Conservation (phyloP, 2,888 invertebrate genomes). For the Drosophila meridiana region DNA sequence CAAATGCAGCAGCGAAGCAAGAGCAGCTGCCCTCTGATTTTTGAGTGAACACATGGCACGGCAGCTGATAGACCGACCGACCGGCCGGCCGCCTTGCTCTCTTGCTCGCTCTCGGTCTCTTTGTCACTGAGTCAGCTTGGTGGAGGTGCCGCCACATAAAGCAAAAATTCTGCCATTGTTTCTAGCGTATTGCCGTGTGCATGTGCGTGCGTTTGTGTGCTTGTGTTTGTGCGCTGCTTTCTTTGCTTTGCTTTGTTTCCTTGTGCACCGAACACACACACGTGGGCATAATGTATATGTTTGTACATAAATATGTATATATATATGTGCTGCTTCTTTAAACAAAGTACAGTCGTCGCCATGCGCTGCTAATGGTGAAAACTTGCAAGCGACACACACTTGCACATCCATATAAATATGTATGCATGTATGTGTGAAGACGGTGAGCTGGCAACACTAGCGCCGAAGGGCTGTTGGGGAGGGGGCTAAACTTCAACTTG, state of each 20-base stretch:
- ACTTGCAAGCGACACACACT: slow-evolving; percentile 58
- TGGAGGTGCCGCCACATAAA: slow-evolving; percentile 52
- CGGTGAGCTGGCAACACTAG: slow-evolving; percentile 33
- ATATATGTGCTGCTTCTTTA: slow-evolving; percentile 43
- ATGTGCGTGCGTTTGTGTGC: neutral
- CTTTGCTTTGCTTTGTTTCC: slow-evolving; percentile 62
- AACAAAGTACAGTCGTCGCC: slow-evolving; percentile 73
- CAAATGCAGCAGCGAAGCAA: slow-evolving; percentile 34
- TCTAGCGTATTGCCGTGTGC: slow-evolving; percentile 31
- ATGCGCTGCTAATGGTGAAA: slow-evolving; percentile 71
- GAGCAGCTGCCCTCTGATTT: slow-evolving; percentile 39
- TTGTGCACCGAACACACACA: slow-evolving; percentile 54
- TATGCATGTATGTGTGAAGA: slow-evolving; percentile 12
- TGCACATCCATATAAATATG: neutral
- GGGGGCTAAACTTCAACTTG: slow-evolving; percentile 56
- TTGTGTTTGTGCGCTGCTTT: slow-evolving; percentile 43
- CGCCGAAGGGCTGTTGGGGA: slow-evolving; percentile 14
- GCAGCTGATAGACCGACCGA: slow-evolving; percentile 62
- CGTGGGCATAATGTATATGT: neutral
- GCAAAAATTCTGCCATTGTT: slow-evolving; percentile 61
- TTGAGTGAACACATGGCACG: slow-evolving; percentile 67
- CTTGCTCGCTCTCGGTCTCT: slow-evolving; percentile 16
- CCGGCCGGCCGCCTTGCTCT: slow-evolving; percentile 8
- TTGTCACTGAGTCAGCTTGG: slow-evolving; percentile 41
- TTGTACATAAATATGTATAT: neutral